Conservation (phyloP, 1,140 invertebrate species). For the Myzus persicae region DNA sequence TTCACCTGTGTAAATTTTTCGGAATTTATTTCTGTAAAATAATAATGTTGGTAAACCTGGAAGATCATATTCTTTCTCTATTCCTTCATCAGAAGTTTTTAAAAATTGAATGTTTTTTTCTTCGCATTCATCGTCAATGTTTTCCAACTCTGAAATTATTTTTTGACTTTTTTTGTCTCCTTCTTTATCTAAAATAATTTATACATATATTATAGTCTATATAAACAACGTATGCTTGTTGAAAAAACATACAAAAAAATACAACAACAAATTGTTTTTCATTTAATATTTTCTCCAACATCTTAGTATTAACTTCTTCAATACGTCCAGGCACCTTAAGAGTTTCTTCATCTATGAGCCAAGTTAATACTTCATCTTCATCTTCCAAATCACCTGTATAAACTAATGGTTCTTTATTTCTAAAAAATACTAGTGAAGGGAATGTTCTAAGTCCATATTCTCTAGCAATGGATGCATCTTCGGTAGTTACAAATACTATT, state of each 20-base stretch:
- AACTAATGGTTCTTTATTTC: slow-evolving; percentile 85
- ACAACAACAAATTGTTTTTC: slow-evolving; percentile 90
- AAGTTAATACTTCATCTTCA: slow-evolving; percentile 88
- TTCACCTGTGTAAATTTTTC: slow-evolving; percentile 79
- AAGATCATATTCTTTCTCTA: slow-evolving; percentile 89
- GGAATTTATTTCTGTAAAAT: slow-evolving; percentile 90
- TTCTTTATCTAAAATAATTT: slow-evolving; percentile 76
- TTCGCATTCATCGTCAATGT: slow-evolving; percentile 94
- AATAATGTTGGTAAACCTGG: slow-evolving; percentile 82
- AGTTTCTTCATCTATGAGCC: slow-evolving; percentile 91
- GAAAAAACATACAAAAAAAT: slow-evolving; percentile 82
- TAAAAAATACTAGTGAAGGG: slow-evolving; percentile 87
- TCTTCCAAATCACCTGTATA: slow-evolving; percentile 85
- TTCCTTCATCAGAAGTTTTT: slow-evolving; percentile 88
- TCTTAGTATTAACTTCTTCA: slow-evolving; percentile 89
- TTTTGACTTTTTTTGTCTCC: slow-evolving; percentile 89
- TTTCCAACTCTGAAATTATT: slow-evolving; percentile 88
- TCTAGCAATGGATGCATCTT: slow-evolving; percentile 82
- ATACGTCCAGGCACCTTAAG: slow-evolving; percentile 91
- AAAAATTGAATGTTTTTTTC: slow-evolving; percentile 92
- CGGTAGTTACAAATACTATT: slow-evolving; percentile 92
- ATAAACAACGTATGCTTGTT: neutral
- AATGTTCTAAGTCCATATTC: slow-evolving; percentile 85
- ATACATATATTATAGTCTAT: neutral
- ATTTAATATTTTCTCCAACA: slow-evolving; percentile 89